These are phyloP conservation scores for Lutraria lutraria DNA, from an alignment of 2,888 invertebrate genomes.

Conservation along the genomic window DNA sequence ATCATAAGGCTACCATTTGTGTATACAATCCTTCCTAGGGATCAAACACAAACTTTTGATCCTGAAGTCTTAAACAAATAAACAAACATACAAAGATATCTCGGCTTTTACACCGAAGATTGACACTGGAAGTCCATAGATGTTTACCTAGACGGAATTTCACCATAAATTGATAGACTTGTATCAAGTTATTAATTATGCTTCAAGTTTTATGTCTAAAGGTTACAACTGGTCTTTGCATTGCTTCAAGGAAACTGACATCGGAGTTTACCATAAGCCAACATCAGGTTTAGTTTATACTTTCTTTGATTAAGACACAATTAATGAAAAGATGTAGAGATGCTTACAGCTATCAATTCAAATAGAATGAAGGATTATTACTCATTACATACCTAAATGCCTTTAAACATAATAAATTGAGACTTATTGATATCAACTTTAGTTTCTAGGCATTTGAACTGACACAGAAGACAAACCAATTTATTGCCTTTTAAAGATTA, in stretches of 20 bases:
- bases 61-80: background rate
- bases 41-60: too few relatives aligned
- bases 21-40: background rate
- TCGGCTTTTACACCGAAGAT: background rate
- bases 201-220: background rate
- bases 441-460: too few relatives aligned
- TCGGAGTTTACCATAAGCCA: background rate
- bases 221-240: background rate
- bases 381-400: too few relatives aligned
- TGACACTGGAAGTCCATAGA: background rate
- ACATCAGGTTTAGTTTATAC: background rate
- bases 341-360: background rate
- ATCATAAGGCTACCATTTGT: background rate
- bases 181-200: conserved; percentile 16
- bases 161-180: background rate
- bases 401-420: too few relatives aligned
- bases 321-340: background rate
- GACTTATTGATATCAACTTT: too few relatives aligned
- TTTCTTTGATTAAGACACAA: background rate
- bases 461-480: too few relatives aligned
- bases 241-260: background rate
- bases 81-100: background rate
- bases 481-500: too few relatives aligned
- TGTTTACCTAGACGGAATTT: conserved; percentile 5
- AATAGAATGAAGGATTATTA: background rate